phyloP scores from a whole-genome alignment of 2,888 invertebrate species.

The Drosophila affinis region DNA sequence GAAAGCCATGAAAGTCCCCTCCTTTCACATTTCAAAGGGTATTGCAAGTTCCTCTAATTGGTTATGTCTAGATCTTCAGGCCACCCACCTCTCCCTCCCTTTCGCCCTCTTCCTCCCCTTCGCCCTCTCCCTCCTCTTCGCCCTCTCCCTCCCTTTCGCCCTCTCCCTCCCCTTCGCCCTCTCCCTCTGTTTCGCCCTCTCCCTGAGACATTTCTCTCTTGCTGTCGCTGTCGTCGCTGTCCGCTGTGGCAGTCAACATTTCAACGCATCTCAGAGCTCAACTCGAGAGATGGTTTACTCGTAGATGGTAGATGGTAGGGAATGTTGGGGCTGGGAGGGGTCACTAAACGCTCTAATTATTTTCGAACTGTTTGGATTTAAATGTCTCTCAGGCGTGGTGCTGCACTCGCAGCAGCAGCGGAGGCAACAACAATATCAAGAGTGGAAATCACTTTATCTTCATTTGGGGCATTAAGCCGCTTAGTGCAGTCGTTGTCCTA shows the following conservation, averaged over 20 bases:
- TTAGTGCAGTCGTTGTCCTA: constrained; percentile 67
- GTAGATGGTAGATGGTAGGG: constrained; percentile 6
- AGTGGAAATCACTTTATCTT: constrained; percentile 73
- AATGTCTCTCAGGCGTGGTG: constrained; percentile 60
- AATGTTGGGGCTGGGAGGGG: neutral
- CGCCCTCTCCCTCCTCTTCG: too few species aligned
- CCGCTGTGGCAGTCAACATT: constrained; percentile 20
- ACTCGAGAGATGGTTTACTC: constrained; percentile 8
- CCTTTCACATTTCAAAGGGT: constrained; percentile 12
- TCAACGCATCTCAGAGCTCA: constrained; percentile 15
- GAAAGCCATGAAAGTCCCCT: too few species aligned
- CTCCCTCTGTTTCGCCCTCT: too few species aligned
- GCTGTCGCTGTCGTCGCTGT: neutral
- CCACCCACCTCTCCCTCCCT: neutral
- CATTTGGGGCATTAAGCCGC: constrained; percentile 77
- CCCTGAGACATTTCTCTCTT: too few species aligned
- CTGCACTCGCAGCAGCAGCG: constrained; percentile 20
- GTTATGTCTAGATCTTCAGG: constrained; percentile 16
- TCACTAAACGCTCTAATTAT: constrained; percentile 78
- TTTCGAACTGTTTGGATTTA: constrained; percentile 76
- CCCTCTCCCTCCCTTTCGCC: too few species aligned
- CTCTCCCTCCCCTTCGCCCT: neutral
- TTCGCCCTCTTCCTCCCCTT: too few species aligned
- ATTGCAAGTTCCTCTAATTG: constrained; percentile 6
- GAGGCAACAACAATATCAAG: constrained; percentile 7